phyloP scores from a whole-genome alignment of 2,797 vertebrate genomes.

The Toxotes lorentzi region DNA sequence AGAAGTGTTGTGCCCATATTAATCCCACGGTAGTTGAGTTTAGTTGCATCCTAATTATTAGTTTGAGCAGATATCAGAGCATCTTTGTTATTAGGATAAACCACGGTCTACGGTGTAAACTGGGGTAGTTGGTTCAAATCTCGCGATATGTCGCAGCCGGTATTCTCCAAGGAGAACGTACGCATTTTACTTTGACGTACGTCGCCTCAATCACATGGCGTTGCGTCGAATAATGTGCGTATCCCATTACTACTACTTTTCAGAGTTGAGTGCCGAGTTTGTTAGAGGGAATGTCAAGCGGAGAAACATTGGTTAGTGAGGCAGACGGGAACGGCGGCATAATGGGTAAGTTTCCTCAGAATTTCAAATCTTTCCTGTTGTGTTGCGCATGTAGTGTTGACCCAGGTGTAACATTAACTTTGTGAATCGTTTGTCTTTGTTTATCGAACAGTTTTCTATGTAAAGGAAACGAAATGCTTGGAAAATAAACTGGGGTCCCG shows the following conservation, averaged over 20 bases:
- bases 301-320: slow-evolving; percentile 79
- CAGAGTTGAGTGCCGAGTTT: slow-evolving; percentile 68
- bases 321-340: slow-evolving; percentile 80
- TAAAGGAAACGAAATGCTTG: neutral
- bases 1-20: neutral
- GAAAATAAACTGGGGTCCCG: neutral
- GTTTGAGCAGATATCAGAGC: too few species aligned
- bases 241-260: slow-evolving; percentile 1
- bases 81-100: too few species aligned
- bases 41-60: neutral
- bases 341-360: slow-evolving; percentile 79
- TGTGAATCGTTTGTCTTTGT: neutral
- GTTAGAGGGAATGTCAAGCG: slow-evolving; percentile 84
- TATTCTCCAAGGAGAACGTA: slow-evolving; percentile 48
- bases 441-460: neutral
- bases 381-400: neutral
- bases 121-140: slow-evolving; percentile 26
- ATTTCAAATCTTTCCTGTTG: neutral
- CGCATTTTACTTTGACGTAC: slow-evolving; percentile 39
- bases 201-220: slow-evolving; percentile 6
- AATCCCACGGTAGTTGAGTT: accelerated
- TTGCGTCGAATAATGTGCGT: slow-evolving; percentile 46
- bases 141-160: slow-evolving; percentile 52
- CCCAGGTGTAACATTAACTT: neutral
- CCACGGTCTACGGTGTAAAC: too few species aligned